A percentile compares a stretch with the other conserved stretches of the same genome.
These are phyloP conservation scores for Coleophora deauratella DNA, from an alignment of 2,888 invertebrate species.

Conservation along the genomic window DNA sequence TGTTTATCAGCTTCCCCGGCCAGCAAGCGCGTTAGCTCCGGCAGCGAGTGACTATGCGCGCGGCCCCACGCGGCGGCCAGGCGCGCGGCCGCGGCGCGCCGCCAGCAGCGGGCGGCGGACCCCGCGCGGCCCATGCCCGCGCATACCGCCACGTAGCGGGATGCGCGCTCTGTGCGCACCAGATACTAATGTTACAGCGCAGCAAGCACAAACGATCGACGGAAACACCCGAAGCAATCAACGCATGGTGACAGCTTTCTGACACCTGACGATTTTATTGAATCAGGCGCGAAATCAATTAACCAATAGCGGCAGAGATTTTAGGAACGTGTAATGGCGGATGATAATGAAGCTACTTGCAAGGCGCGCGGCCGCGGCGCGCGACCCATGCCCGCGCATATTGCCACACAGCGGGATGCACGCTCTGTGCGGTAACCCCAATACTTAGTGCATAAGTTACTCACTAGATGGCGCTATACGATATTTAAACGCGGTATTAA, in stretches of 20 bases:
- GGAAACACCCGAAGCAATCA: too few species aligned
- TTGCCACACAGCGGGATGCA: constrained; percentile 35
- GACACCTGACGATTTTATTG: too few species aligned
- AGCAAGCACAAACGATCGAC: too few species aligned
- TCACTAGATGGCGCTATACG: too few species aligned
- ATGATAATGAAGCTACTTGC: too few species aligned
- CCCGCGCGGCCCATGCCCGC: constrained; percentile 31
- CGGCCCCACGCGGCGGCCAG: constrained; percentile 32
- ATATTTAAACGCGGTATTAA: too few species aligned
- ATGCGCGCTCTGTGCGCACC: constrained; percentile 34
- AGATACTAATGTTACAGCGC: too few species aligned
- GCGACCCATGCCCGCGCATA: constrained; percentile 41
- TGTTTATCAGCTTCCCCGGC: constrained; percentile 32
- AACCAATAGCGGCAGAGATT: too few species aligned
- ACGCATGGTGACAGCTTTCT: too few species aligned
- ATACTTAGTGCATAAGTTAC: too few species aligned
- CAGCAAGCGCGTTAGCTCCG: constrained; percentile 30
- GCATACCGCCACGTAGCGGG: constrained; percentile 40
- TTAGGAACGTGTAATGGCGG: too few species aligned
- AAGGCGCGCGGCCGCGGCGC: constrained; percentile 37
- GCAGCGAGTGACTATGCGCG: constrained; percentile 21
- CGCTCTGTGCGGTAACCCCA: constrained; percentile 34
- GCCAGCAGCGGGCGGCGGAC: constrained; percentile 23
- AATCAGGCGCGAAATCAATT: too few species aligned
- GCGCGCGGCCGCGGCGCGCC: constrained; percentile 36